Base-by-base conservation (phyloP, 2,113 vertebrate species). In the Marcusenius ussheri region DNA sequence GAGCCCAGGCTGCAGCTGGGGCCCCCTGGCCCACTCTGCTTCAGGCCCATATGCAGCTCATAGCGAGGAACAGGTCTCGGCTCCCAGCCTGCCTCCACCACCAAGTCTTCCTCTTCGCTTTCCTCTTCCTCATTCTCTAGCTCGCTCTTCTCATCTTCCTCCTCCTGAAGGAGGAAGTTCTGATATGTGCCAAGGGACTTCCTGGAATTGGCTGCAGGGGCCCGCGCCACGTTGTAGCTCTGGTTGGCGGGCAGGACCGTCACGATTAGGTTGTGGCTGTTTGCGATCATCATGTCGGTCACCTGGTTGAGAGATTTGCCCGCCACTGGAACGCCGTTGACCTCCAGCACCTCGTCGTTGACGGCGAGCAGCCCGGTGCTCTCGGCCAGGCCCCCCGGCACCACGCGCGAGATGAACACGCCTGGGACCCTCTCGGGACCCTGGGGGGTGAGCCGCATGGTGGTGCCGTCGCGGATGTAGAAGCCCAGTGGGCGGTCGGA, bases 271-370 rank as follows among this genome's bases (percentile, higher is more conserved):
- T 99, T 99, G 93, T 98, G 97, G 93, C 98, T 99, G 95, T 99
- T 99, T 0, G 98, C 98, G 13, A 99, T 98, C 98, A 99, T 99
- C 98, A 99, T 99, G 94, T 99, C 98, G 0, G 98, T 99, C 84
- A 99, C 98, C 89, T 99, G 98, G 94, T 99, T 98, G 5, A 99
- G 96, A 49, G 97, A 98, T 91, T 99, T 99, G 0, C 98, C 98
- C 0, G 96, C 97, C 91, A 99, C 98, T 92, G 99, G 97, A 1
- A 99, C 99, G 19, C 98, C 98, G 0, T 99, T 99, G 11, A 99
- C 98, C 92, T 99, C 98, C 89, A 99, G 94, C 1, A 99, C 98
- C 92, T 99, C 98, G 0, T 99, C 98, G 0, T 99, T 99, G 19
- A 99, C 98, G 0, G 98, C 98, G 51, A 99, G 92, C 19, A 99